A percentile compares a stretch with the other conserved stretches of the same genome.
These are phyloP conservation scores for Chionoecetes opilio DNA, from an alignment of 1,140 invertebrate genomes.

Conservation along the genomic window DNA sequence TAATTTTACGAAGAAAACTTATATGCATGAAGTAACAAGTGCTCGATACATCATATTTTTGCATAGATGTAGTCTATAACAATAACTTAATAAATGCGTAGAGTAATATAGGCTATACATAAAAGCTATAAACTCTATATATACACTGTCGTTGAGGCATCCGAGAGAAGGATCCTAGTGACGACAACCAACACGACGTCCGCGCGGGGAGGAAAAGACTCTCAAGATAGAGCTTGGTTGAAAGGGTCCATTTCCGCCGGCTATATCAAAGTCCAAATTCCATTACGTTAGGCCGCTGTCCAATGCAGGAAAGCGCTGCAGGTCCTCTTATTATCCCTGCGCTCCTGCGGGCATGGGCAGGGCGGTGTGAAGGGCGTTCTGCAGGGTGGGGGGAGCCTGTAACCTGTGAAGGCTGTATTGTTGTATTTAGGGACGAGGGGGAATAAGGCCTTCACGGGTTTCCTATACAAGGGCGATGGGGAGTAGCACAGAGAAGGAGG, in stretches of 20 bases:
- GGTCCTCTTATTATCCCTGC: background rate
- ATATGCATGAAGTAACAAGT: too few relatives aligned
- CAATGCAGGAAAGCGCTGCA: background rate
- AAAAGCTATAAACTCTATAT: too few relatives aligned
- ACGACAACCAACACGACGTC: background rate
- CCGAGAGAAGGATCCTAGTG: background rate
- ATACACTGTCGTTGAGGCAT: background rate
- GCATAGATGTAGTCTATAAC: too few relatives aligned
- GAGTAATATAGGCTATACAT: background rate
- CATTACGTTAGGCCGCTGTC: background rate
- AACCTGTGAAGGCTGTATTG: too few relatives aligned
- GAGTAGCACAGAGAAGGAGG: background rate
- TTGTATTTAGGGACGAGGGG: background rate
- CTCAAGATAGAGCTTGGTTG: background rate
- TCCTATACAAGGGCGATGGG: background rate
- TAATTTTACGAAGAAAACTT: too few relatives aligned
- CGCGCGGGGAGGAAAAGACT: background rate
- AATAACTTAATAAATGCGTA: background rate
- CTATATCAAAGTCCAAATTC: conserved; percentile 9
- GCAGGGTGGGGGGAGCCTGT: too few relatives aligned
- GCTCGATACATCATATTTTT: too few relatives aligned
- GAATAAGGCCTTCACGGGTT: background rate
- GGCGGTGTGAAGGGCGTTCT: background rate
- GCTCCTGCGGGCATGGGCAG: background rate
- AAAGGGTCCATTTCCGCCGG: background rate